Evolutionary conservation across 2,888 invertebrate genomes (phyloP).

Genomic region (Leucania comma): DNA sequence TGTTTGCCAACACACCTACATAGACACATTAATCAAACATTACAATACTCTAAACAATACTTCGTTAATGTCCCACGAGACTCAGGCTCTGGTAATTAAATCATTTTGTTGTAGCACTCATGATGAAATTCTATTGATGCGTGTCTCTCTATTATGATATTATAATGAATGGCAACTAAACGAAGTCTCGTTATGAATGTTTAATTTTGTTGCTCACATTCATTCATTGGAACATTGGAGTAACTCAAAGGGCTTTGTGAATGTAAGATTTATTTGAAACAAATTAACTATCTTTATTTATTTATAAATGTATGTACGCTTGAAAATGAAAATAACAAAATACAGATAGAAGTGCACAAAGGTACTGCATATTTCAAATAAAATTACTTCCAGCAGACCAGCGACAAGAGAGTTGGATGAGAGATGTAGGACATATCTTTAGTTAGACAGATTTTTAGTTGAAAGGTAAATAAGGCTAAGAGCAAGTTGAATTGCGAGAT

Average conservation of each 20-base stretch:
- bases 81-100: constrained; percentile 39
- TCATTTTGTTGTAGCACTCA: constrained; percentile 53
- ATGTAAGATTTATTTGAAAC: constrained; percentile 3
- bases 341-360: too few relatives aligned
- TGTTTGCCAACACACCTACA: constrained; percentile 29
- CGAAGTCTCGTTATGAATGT: constrained; percentile 19
- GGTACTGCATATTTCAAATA: too few relatives aligned
- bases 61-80: constrained; percentile 51
- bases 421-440: too few relatives aligned
- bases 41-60: constrained; percentile 54
- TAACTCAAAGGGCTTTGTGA: not conserved
- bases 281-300: not conserved
- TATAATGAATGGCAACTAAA: constrained; percentile 32
- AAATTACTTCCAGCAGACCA: too few relatives aligned
- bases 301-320: too few relatives aligned
- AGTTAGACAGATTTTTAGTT: too few relatives aligned
- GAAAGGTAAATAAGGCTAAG: not conserved
- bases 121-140: constrained; percentile 41
- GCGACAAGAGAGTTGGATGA: too few relatives aligned
- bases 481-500: not conserved
- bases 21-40: constrained; percentile 29
- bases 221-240: constrained; percentile 20
- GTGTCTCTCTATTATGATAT: constrained; percentile 17
- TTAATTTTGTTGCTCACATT: constrained; percentile 18
- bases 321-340: too few relatives aligned